Base-by-base conservation (phyloP, 1,140 invertebrate species). In the Cydia splendana region DNA sequence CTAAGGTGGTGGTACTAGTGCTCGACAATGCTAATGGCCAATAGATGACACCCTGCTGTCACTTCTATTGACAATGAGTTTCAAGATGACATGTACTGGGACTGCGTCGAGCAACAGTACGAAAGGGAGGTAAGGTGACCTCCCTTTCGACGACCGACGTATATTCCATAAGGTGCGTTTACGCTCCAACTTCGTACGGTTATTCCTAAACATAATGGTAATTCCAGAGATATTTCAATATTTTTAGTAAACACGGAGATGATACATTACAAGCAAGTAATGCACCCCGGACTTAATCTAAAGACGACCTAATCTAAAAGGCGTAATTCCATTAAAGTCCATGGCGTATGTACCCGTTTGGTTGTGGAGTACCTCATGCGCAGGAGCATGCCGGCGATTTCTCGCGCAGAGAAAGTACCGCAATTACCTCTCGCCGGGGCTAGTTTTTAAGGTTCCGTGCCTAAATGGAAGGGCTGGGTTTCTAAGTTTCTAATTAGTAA, bases 341-440 rank as follows among this genome's bases (percentile, higher is more conserved):
- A 62, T 24, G 57, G 20, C 57, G 2, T 5, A 62, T 62, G 20
- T 62, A 5, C 20, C 20, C 2, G 24, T 62, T 24, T 12, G 57
- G 9, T 10, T 62, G 9, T n/a, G 20, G 20, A 62, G 57, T n/a
- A 24, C 20, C 9, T 5, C 57, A 62, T 62, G 57, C 57, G 57
- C 57, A 62, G 57, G 57, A 62, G 57, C 57, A 24, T 62, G 20
- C 18, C 57, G 57, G 57, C 57, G 57, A 62, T 62, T 62, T 62
- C 57, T 62, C 57, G 57, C 57, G 57, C 57, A 62, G 57, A 62
- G 57, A 62, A 62, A 62, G 57, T 62, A 62, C 57, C 57, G 57
- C 57, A 62, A 62, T 62, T 62, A 62, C 57, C 57, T 62, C 57
- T 62, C 57, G 57, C 57, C 57, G 57, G 57, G 57, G 57, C 57